phyloP scores from a whole-genome alignment of 2,797 vertebrate species.

The Danio albolineatus region DNA sequence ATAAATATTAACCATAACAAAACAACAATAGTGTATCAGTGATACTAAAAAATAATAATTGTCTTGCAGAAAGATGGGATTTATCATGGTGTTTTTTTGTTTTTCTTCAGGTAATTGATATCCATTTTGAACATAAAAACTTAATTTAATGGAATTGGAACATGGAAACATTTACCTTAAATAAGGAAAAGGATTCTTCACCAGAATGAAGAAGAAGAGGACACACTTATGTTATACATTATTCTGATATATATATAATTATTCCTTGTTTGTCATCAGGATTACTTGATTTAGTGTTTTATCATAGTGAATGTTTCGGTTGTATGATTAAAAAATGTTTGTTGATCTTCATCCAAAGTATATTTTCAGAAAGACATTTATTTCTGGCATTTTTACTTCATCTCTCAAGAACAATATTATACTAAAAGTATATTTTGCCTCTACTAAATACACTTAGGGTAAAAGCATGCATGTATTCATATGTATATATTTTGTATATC shows the following conservation, averaged over 20 bases:
- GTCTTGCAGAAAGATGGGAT: neutral
- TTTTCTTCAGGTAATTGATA: conserved; percentile 2
- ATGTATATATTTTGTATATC: neutral
- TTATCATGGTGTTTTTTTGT: neutral
- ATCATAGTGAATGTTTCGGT: neutral
- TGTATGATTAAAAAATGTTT: neutral
- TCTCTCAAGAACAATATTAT: neutral
- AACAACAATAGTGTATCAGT: no score
- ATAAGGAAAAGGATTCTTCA: conserved; percentile 9
- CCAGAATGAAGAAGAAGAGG: neutral
- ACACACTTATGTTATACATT: neutral
- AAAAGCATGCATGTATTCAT: neutral
- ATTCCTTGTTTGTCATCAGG: neutral
- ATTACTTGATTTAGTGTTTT: neutral
- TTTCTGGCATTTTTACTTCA: neutral
- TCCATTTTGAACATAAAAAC: neutral
- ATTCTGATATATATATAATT: neutral
- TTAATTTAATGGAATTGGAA: no score
- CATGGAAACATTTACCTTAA: neutral
- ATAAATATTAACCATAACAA: no score
- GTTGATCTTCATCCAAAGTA: neutral
- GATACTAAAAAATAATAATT: neutral
- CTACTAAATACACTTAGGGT: neutral
- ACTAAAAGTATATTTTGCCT: neutral
- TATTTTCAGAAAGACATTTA: neutral